Percentiles rank a stretch among this genome's conserved stretches.
Evolutionary conservation across 2,113 vertebrate genomes (phyloP).

Genomic region (Mesitornis unicolor): DNA sequence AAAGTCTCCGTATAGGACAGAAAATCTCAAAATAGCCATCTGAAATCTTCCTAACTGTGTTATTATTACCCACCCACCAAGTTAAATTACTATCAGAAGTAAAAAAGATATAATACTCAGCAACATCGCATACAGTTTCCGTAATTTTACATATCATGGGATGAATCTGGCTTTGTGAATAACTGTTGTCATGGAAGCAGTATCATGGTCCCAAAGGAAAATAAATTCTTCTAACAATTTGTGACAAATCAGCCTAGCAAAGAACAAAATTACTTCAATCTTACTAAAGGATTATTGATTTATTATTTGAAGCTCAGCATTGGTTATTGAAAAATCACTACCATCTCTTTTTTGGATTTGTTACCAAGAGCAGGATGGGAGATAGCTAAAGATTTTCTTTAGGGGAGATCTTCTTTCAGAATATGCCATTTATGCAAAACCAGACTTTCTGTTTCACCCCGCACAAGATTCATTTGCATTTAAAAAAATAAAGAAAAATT

Average conservation of each 20-base stretch:
- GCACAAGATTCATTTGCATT: not conserved
- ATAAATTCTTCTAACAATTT: slow-evolving; percentile 47
- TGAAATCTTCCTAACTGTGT: not conserved
- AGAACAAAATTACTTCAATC: slow-evolving; percentile 40
- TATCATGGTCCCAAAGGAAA: slow-evolving; percentile 34
- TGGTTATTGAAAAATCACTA: slow-evolving; percentile 29
- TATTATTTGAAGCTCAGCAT: slow-evolving; percentile 45
- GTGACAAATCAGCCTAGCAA: slow-evolving; percentile 48
- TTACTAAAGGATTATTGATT: slow-evolving; percentile 37
- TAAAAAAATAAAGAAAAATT: not conserved
- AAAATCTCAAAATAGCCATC: not conserved
- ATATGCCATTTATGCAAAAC: not conserved
- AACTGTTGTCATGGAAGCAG: slow-evolving; percentile 47
- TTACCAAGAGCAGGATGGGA: not conserved
- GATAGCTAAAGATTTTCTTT: not conserved
- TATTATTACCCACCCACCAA: not conserved
- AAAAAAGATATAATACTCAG: not conserved
- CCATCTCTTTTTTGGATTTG: not conserved
- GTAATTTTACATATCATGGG: slow-evolving; percentile 9
- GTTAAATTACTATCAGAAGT: slow-evolving; percentile 7
- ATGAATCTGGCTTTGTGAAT: slow-evolving; percentile 27
- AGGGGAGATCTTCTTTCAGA: not conserved
- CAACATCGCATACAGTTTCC: not conserved
- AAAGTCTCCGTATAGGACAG: not conserved
- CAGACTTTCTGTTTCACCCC: not conserved